Evolutionary conservation across 2,113 vertebrate species (phyloP), one percentile per base, ranked within the genome.

Genomic region (Chaetodon trifascialis): DNA sequence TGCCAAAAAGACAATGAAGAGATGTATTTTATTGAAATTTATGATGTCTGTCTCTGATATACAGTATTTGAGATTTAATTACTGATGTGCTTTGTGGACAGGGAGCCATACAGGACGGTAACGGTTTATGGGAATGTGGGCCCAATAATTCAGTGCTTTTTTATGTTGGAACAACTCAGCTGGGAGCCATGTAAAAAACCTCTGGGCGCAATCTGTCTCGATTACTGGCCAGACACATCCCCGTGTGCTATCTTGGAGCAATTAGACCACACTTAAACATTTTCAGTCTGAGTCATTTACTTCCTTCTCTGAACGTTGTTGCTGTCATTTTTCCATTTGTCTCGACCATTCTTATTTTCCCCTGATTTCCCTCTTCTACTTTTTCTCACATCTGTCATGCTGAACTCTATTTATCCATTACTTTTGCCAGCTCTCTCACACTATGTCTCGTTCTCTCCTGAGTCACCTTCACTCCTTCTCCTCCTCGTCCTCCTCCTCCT

Each of bases 391-490:
- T 83, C 56, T 70, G 76, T 82, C 73, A 66, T 64, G 64, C 67
- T 46, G 12, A 80, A 84, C 70, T 86, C 76, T 90, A 63, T 86
- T 83, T 74, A 66, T 84, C 77, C 75, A 69, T 77, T 75, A 65
- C 77, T 77, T 84, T 87, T 78, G 40, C 86, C 69, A 62, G 59
- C 72, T 80, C 79, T 73, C 58, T 76, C 68, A 77, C 81, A 62
- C 70, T 66, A 23, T 66, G 65, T 82, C 73, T 84, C 15, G 1
- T 60, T 86, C 67, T 88, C 89, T 89, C 91, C 80, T 65, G 84
- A 91, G 93, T 93, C 92, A 93, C 91, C 91, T 93, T 92, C 90
- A 90, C 90, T 91, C 76, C 88, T 85, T 71, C 68, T 72, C 82
- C 77, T 76, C 75, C 65, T 80, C 68, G 30, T 79, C 84, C 15